These are phyloP conservation scores for Brachyptera putata DNA, from an alignment of 2,888 invertebrate genomes.

Conservation along the genomic window DNA sequence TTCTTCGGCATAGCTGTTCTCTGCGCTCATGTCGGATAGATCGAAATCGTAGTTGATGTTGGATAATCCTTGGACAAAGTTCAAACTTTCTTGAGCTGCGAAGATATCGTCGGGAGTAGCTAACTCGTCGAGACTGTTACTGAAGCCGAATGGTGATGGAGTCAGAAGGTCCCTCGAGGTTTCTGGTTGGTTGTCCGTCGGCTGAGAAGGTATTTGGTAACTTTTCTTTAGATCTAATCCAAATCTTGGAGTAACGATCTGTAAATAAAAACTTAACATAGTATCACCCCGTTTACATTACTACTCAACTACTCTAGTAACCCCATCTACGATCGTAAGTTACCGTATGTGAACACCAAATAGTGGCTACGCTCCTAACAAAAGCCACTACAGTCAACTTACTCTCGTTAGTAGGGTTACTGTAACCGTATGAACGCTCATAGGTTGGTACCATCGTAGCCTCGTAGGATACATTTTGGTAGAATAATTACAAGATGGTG, in stretches of 20 bases:
- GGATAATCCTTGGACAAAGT: conserved; percentile 52
- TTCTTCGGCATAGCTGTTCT: conserved; percentile 62
- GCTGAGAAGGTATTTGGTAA: not conserved
- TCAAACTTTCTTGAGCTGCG: conserved; percentile 37
- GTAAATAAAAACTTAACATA: conserved; percentile 12
- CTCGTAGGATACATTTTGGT: no score
- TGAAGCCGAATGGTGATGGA: conserved; percentile 54
- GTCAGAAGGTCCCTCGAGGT: conserved; percentile 48
- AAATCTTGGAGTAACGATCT: conserved; percentile 26
- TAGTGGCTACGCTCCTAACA: no score
- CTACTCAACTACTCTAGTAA: no score
- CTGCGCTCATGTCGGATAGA: conserved; percentile 67
- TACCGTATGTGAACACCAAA: no score
- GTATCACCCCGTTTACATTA: not conserved
- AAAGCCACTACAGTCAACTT: no score
- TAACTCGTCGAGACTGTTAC: conserved; percentile 54
- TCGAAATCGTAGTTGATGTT: conserved; percentile 74
- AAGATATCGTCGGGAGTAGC: conserved; percentile 62
- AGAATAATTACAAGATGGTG: no score
- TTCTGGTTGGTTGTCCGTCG: not conserved
- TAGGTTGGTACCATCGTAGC: no score
- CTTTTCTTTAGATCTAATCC: not conserved
- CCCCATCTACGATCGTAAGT: no score
- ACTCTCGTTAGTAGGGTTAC: no score
- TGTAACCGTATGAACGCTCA: no score